These are phyloP conservation scores for Hirtodrosophila cameraria DNA, from an alignment of 2,888 invertebrate species.

Conservation along the genomic window DNA sequence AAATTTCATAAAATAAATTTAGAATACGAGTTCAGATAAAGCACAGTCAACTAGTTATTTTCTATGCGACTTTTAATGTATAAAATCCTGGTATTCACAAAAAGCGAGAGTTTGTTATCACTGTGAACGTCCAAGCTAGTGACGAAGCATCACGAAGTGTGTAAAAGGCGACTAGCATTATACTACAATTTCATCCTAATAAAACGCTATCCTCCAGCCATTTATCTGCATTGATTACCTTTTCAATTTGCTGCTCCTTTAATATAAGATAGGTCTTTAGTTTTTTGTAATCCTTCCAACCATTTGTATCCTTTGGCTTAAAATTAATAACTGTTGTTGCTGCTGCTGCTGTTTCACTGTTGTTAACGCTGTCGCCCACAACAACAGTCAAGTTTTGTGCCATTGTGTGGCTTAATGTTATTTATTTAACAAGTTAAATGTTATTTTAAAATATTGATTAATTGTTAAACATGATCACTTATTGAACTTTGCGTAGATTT, in stretches of 20 bases:
- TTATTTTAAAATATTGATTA: conserved; percentile 10
- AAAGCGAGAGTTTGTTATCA: no score
- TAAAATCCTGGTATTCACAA: no score
- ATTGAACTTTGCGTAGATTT: no score
- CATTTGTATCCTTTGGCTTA: conserved; percentile 74
- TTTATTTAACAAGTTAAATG: no score
- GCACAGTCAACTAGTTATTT: no score
- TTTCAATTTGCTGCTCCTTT: conserved; percentile 81
- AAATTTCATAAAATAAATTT: no score
- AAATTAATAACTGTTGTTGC: conserved; percentile 47
- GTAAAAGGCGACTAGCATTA: no score
- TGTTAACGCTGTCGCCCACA: conserved; percentile 33
- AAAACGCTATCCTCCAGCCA: not conserved
- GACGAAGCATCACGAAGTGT: no score
- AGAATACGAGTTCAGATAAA: no score
- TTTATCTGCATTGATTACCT: conserved; percentile 64
- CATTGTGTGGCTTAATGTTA: no score
- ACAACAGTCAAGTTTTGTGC: conserved; percentile 65
- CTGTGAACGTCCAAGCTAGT: no score
- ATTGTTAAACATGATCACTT: conserved; percentile 15
- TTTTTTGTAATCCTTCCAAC: conserved; percentile 83
- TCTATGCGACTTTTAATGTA: no score
- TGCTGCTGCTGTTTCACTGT: conserved; percentile 1
- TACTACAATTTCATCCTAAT: not conserved
- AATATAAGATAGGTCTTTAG: conserved; percentile 82